Evolutionary conservation across 2,888 invertebrate genomes (phyloP).

Genomic region (Gymnosoma rotundatum): DNA sequence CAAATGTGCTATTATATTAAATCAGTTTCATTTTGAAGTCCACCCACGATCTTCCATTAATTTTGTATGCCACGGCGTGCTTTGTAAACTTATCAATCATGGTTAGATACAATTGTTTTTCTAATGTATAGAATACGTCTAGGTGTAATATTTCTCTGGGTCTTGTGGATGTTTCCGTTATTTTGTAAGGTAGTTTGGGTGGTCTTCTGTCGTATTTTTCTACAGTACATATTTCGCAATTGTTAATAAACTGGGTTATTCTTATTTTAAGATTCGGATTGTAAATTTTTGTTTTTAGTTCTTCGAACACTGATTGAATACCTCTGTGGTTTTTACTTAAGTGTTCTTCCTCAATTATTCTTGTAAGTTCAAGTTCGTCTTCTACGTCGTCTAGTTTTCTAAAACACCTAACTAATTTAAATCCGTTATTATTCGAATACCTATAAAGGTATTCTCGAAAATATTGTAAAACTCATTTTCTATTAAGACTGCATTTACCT

Average conservation of each 20-base stretch:
- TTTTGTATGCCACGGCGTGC: slow-evolving; percentile 29
- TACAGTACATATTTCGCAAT: slow-evolving; percentile 49
- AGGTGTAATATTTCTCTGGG: slow-evolving; percentile 70
- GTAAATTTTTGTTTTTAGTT: slow-evolving; percentile 47
- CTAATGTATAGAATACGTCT: slow-evolving; percentile 37
- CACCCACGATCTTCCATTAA: slow-evolving; percentile 42
- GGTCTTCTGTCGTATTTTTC: slow-evolving; percentile 68
- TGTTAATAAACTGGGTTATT: slow-evolving; percentile 70
- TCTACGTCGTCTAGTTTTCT: slow-evolving; percentile 4
- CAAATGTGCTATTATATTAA: slow-evolving; percentile 50
- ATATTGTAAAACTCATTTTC: too few relatives aligned
- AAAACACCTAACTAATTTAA: slow-evolving; percentile 22
- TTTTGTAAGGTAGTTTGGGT: slow-evolving; percentile 66
- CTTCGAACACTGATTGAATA: slow-evolving; percentile 16
- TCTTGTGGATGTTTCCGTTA: slow-evolving; percentile 71
- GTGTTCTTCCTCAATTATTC: slow-evolving; percentile 30
- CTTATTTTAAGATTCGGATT: slow-evolving; percentile 59
- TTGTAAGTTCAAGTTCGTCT: not conserved
- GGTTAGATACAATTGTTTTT: slow-evolving; percentile 44
- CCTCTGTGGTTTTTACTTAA: too few relatives aligned
- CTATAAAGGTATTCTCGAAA: not conserved
- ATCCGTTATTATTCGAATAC: not conserved
- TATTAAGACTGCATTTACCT: too few relatives aligned
- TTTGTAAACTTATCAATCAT: slow-evolving; percentile 55
- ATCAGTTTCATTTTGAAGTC: slow-evolving; percentile 60